Conservation (phyloP, 2,888 invertebrate species). For the Drosophila heteroneura region DNA sequence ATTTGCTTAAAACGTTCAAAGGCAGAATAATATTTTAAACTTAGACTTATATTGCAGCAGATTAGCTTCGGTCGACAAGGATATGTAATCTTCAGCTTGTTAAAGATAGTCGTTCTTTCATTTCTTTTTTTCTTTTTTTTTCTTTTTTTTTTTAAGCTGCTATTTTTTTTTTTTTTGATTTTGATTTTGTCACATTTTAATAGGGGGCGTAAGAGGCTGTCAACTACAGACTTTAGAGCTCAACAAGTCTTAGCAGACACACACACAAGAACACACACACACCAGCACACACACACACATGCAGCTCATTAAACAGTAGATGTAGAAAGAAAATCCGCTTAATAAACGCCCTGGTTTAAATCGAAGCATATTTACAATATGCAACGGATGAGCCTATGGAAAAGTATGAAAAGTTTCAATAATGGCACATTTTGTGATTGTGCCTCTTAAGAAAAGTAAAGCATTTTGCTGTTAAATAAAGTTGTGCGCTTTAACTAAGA, state of each 20-base stretch:
- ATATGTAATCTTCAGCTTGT: neutral
- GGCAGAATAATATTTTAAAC: neutral
- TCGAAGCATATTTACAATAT: neutral
- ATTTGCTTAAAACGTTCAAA: neutral
- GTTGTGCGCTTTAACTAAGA: neutral
- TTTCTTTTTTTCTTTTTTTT: neutral
- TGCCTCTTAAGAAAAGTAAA: neutral
- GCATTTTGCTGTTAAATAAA: neutral
- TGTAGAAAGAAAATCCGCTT: neutral
- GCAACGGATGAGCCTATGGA: neutral
- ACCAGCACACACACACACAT: neutral
- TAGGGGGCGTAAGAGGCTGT: conserved; percentile 18
- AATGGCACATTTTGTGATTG: neutral
- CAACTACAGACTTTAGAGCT: conserved; percentile 53
- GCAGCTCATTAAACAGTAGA: conserved; percentile 32
- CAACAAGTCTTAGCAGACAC: conserved; percentile 50
- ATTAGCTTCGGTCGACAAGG: neutral
- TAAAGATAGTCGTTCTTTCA: neutral
- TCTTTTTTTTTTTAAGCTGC: neutral
- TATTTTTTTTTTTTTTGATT: neutral
- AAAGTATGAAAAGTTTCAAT: neutral
- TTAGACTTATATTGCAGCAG: neutral
- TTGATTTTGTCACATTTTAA: neutral
- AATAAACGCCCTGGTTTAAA: neutral
- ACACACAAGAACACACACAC: conserved; percentile 12